Evolutionary conservation across 2,797 vertebrate species (phyloP).

Genomic region (Acanthurus lineatus): DNA sequence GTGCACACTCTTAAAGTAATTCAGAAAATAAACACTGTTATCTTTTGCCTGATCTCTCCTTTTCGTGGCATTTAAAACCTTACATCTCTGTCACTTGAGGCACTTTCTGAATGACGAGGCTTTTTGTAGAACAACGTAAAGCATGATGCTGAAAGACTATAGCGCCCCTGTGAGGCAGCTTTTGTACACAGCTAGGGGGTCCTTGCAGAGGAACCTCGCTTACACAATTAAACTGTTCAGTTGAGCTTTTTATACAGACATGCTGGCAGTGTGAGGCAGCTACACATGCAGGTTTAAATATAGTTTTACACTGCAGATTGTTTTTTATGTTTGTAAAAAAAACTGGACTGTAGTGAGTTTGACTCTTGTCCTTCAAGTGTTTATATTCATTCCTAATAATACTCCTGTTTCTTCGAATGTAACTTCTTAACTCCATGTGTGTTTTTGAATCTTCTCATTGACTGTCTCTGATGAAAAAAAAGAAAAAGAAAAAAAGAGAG

Average conservation of each 20-base stretch:
- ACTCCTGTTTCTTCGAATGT: slow-evolving; percentile 33
- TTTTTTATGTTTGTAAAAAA: slow-evolving; percentile 31
- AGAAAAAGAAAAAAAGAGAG: not conserved
- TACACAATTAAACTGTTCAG: slow-evolving; percentile 60
- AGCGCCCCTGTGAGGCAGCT: slow-evolving; percentile 67
- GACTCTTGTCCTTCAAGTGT: slow-evolving; percentile 34
- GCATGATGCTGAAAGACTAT: slow-evolving; percentile 65
- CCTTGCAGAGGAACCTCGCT: slow-evolving; percentile 58
- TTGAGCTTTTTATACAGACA: slow-evolving; percentile 70
- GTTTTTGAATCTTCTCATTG: slow-evolving; percentile 5
- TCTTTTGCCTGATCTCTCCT: slow-evolving; percentile 70
- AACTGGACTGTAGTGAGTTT: slow-evolving; percentile 24
- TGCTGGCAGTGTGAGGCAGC: slow-evolving; percentile 77
- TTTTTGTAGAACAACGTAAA: slow-evolving; percentile 65
- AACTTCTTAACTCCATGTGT: slow-evolving; percentile 21
- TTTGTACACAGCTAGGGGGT: slow-evolving; percentile 65
- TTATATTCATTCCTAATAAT: slow-evolving; percentile 24
- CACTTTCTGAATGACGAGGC: slow-evolving; percentile 84
- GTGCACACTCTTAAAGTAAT: slow-evolving; percentile 81
- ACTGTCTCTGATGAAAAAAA: not conserved
- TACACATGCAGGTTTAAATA: slow-evolving; percentile 79
- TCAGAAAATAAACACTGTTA: slow-evolving; percentile 86
- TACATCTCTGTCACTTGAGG: slow-evolving; percentile 77
- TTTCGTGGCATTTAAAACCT: slow-evolving; percentile 68
- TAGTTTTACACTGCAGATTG: slow-evolving; percentile 64